A percentile compares a stretch with the other conserved stretches of the same genome.
Conservation (phyloP, 2,888 invertebrate species). For the Rapana venosa region DNA sequence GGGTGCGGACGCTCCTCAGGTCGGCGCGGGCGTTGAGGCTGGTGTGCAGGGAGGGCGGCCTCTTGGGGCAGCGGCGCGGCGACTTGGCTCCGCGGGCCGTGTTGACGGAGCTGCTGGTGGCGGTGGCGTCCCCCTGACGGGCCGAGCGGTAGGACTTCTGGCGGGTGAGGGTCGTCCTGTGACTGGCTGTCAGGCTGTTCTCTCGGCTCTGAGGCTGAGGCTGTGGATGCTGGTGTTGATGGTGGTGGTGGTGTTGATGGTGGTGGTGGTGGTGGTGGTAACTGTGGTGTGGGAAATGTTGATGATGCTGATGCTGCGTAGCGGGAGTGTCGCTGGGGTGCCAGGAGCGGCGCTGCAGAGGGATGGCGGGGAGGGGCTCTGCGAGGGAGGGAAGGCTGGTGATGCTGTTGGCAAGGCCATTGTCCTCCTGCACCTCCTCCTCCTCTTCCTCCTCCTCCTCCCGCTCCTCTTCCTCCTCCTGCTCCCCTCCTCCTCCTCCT, state of each 20-base stretch:
- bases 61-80: not conserved
- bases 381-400: constrained; percentile 11
- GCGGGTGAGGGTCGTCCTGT: not conserved
- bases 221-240: not conserved
- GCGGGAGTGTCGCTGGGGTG: not conserved
- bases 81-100: not conserved
- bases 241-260: not conserved
- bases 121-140: not conserved
- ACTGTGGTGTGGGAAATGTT: not conserved
- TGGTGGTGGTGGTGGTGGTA: not conserved
- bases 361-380: constrained; percentile 2
- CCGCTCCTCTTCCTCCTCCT: constrained; percentile 54
- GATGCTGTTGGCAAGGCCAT: not conserved
- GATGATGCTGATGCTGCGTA: not conserved
- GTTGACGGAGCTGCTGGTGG: not conserved
- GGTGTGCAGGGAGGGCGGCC: not conserved
- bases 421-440: not conserved
- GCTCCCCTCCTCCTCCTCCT: not conserved
- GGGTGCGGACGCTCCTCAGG: not conserved
- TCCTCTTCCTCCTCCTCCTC: not conserved
- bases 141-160: not conserved
- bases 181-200: constrained; percentile 6
- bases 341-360: not conserved
- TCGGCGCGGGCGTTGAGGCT: not conserved
- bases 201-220: not conserved